phyloP scores from a whole-genome alignment of 2,113 vertebrate species.

The Labeo rohita region DNA sequence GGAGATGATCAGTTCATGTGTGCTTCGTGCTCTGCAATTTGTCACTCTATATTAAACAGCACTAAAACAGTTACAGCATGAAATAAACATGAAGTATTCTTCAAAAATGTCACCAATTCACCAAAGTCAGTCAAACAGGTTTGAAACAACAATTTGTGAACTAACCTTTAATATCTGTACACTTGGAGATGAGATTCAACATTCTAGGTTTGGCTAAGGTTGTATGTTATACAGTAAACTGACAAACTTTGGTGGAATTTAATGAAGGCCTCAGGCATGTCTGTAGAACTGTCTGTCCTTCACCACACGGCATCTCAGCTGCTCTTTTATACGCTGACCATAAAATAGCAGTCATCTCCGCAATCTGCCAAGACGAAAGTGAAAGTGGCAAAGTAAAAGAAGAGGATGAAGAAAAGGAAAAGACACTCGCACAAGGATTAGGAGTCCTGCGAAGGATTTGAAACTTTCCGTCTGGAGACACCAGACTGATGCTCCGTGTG shows the following conservation, averaged over 20 bases:
- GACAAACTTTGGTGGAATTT: background rate
- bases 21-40: too few species aligned
- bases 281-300: background rate
- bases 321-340: constrained; percentile 63
- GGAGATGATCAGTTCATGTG: too few species aligned
- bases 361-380: constrained; percentile 64
- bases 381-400: constrained; percentile 65
- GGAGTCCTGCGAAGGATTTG: constrained; percentile 48
- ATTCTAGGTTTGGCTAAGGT: background rate
- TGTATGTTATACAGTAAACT: background rate
- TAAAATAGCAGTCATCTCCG: constrained; percentile 72
- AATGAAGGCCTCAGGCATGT: background rate
- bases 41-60: too few species aligned
- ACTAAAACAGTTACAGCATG: too few species aligned
- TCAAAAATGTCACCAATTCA: background rate
- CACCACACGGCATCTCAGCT: constrained; percentile 24
- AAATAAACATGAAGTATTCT: background rate
- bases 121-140: background rate
- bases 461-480: constrained; percentile 69
- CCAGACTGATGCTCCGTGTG: constrained; percentile 55
- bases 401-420: constrained; percentile 69
- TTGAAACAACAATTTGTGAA: background rate
- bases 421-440: constrained; percentile 70
- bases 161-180: background rate
- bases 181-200: background rate